These are phyloP conservation scores for Brachyistius frenatus DNA, from an alignment of 2,113 vertebrate species.

Conservation along the genomic window DNA sequence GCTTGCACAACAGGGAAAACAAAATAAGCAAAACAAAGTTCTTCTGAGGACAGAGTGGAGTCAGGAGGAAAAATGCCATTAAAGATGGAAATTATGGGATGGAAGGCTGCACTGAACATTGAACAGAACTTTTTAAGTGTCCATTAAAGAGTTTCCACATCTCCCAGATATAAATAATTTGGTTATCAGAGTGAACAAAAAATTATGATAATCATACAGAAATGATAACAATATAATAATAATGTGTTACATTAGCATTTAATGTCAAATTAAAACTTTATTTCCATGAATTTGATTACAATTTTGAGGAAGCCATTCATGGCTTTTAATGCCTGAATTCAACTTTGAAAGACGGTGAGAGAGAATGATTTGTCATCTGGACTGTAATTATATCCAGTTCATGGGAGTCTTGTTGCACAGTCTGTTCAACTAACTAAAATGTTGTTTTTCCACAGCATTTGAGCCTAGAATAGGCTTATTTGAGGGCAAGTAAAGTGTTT, in stretches of 20 bases:
- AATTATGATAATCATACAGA: not conserved
- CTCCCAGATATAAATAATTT: not conserved
- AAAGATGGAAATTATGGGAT: constrained; percentile 47
- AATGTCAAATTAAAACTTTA: not conserved
- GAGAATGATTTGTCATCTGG: constrained; percentile 10
- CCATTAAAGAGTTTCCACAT: constrained; percentile 12
- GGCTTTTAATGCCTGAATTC: not conserved
- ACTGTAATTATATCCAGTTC: constrained; percentile 7
- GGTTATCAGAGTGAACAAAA: not conserved
- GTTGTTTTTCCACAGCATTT: constrained; percentile 45
- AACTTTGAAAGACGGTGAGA: not conserved
- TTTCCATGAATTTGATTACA: not conserved
- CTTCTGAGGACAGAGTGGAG: constrained; percentile 42
- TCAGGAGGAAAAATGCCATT: constrained; percentile 43
- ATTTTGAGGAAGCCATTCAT: too few relatives aligned
- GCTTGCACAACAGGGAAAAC: constrained; percentile 48
- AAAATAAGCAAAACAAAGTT: constrained; percentile 27
- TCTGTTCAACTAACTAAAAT: constrained; percentile 42
- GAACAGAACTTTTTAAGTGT: constrained; percentile 2
- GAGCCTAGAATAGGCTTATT: not conserved
- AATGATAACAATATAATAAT: not conserved
- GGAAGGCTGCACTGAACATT: constrained; percentile 12
- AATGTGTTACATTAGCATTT: not conserved
- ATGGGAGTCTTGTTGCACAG: constrained; percentile 67
- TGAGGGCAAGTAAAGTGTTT: constrained; percentile 6